Percentiles rank a stretch among this genome's conserved stretches.
These are phyloP conservation scores for Netelia inedita DNA, from an alignment of 2,888 invertebrate genomes.

Conservation along the genomic window DNA sequence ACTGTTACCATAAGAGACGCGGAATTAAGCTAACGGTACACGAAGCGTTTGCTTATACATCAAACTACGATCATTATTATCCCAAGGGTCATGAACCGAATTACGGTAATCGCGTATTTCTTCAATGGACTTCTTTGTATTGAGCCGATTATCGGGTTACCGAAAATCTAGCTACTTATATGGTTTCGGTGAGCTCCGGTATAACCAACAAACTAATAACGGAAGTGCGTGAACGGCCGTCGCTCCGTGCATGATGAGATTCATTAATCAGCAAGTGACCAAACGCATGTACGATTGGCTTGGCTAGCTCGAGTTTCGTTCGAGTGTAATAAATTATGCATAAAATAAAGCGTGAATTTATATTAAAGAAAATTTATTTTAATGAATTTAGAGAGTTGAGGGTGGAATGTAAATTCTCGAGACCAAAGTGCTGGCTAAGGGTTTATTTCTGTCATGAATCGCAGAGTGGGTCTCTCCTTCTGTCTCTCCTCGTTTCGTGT, in stretches of 20 bases:
- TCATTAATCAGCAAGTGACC: slow-evolving; percentile 41
- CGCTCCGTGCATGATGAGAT: slow-evolving; percentile 55
- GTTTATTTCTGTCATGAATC: slow-evolving; percentile 74
- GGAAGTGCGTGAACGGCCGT: slow-evolving; percentile 57
- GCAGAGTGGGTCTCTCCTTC: slow-evolving; percentile 30
- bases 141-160: neutral
- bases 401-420: slow-evolving; percentile 44
- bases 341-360: neutral
- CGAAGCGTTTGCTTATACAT: neutral
- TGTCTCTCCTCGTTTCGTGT: slow-evolving; percentile 49
- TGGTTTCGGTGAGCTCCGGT: slow-evolving; percentile 38
- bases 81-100: neutral
- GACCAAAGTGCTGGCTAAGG: slow-evolving; percentile 63
- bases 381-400: neutral
- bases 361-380: slow-evolving; percentile 9
- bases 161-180: slow-evolving; percentile 26
- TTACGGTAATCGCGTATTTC: neutral
- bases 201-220: slow-evolving; percentile 60
- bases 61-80: neutral
- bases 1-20: too few relatives aligned
- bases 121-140: neutral
- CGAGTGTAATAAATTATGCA: neutral
- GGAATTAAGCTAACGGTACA: neutral
- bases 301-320: slow-evolving; percentile 37
- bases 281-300: slow-evolving; percentile 46